Evolutionary conservation across 1,140 invertebrate species (phyloP).

Genomic region (Nasonia giraulti): DNA sequence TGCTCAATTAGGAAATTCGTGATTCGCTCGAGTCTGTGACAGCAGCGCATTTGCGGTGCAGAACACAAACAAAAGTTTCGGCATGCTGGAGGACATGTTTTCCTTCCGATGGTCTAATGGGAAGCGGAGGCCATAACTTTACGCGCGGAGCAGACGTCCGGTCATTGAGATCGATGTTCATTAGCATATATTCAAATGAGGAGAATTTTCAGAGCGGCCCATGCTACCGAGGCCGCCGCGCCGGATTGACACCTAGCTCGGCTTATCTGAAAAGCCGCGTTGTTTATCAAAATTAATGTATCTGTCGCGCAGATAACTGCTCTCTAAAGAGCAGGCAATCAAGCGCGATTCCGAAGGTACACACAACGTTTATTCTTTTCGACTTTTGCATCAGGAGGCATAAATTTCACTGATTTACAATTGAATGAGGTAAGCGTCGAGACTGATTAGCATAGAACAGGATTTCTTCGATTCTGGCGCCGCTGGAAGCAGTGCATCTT

Average conservation of each 20-base stretch:
- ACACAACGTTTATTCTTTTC: no score
- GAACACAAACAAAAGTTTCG: not conserved
- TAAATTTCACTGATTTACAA: no score
- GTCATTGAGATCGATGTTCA: not conserved
- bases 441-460: no score
- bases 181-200: slow-evolving; percentile 4
- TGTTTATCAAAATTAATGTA: not conserved
- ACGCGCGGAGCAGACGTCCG: not conserved
- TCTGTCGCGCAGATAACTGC: not conserved
- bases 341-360: no score
- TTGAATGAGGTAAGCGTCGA: no score
- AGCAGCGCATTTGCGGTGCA: not conserved
- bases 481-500: no score
- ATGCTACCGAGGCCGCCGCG: not conserved
- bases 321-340: no score
- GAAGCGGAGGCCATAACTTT: not conserved
- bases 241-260: not conserved
- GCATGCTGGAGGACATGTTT: not conserved
- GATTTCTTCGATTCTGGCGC: no score
- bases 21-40: not conserved
- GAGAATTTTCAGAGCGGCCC: not conserved
- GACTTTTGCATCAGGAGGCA: no score
- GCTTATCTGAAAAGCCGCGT: not conserved
- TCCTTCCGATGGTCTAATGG: not conserved
- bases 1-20: not conserved